These are phyloP conservation scores for Pristionchus maxplancki DNA, from an alignment of 2,888 invertebrate species.

Conservation along the genomic window DNA sequence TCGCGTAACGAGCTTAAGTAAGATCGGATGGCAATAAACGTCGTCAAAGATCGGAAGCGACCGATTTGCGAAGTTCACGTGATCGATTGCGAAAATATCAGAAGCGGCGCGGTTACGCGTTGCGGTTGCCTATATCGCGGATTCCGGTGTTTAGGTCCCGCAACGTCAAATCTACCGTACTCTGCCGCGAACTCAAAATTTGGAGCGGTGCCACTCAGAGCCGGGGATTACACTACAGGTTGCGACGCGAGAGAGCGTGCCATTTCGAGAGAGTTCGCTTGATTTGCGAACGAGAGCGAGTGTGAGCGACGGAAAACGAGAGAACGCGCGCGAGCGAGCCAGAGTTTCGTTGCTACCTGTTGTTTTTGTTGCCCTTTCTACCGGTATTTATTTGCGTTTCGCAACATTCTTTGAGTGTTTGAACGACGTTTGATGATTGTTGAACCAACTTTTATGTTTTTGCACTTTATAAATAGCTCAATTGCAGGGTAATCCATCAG, in stretches of 20 bases:
- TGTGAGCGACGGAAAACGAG: conserved; percentile 38
- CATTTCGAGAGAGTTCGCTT: not conserved
- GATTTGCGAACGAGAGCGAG: conserved; percentile 30
- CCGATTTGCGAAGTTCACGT: not conserved
- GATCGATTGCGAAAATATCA: conserved; percentile 19
- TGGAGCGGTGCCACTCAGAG: not conserved
- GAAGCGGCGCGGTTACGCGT: not conserved
- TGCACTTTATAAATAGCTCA: not conserved
- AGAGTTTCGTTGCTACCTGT: conserved; percentile 41
- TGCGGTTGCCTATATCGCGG: conserved; percentile 9
- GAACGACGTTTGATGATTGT: not conserved
- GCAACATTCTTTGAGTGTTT: not conserved
- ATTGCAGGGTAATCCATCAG: conserved; percentile 50
- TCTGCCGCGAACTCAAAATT: not conserved
- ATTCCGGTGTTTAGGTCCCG: not conserved
- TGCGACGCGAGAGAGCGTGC: conserved; percentile 21
- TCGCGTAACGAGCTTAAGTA: not conserved
- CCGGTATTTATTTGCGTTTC: conserved; percentile 1
- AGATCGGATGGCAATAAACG: not conserved
- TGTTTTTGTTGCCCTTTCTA: not conserved
- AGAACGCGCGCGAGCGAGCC: conserved; percentile 27
- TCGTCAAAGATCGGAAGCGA: not conserved
- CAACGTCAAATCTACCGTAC: conserved; percentile 7
- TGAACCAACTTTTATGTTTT: not conserved
- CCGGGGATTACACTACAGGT: conserved; percentile 23